phyloP scores from a whole-genome alignment of 2,113 vertebrate genomes.

The Cynopterus brachyotis region DNA sequence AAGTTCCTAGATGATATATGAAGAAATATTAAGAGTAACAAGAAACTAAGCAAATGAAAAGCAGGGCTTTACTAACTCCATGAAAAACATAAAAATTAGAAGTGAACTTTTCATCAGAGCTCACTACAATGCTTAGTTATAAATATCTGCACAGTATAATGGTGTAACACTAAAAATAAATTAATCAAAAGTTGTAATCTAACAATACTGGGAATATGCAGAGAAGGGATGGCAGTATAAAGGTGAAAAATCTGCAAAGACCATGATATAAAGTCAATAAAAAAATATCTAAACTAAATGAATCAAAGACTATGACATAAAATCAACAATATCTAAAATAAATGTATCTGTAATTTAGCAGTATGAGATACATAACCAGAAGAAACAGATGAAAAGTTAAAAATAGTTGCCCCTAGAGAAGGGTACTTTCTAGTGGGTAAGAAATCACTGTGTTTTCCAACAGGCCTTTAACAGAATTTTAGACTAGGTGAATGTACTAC shows the following conservation, averaged over 20 bases:
- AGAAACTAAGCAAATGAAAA: background rate
- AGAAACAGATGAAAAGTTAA: conserved; percentile 7
- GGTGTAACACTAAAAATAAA: background rate
- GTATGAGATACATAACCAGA: background rate
- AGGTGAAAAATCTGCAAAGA: background rate
- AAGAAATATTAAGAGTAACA: background rate
- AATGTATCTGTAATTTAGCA: background rate
- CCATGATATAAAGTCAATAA: background rate
- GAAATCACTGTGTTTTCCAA: background rate
- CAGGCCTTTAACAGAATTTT: background rate
- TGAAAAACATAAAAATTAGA: background rate
- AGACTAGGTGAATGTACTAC: background rate
- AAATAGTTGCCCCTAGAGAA: background rate
- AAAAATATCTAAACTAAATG: conserved; percentile 9
- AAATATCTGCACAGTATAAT: background rate
- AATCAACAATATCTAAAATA: background rate
- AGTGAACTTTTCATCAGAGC: background rate
- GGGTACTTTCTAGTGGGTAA: background rate
- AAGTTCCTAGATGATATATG: background rate
- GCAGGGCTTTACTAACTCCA: background rate
- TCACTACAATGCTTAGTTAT: background rate
- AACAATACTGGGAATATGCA: background rate
- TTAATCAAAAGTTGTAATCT: background rate
- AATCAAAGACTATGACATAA: background rate
- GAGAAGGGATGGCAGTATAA: background rate